These are phyloP conservation scores for Dimorphilus gyrociliatus DNA, from an alignment of 2,888 invertebrate genomes.

Conservation along the genomic window DNA sequence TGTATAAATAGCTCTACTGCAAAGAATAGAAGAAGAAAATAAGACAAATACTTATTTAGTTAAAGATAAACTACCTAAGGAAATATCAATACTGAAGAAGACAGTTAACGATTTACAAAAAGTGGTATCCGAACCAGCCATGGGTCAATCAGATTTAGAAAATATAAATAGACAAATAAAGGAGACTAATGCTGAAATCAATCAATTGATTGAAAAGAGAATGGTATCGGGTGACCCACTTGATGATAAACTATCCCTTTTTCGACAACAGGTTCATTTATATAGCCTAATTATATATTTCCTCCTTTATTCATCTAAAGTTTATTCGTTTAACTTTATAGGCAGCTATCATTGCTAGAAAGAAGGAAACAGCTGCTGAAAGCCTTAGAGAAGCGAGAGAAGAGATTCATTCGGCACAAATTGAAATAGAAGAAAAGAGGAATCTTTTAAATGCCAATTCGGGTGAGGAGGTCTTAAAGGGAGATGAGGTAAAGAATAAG, in stretches of 20 bases:
- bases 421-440: slow-evolving; percentile 45
- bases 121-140: slow-evolving; percentile 50
- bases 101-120: slow-evolving; percentile 53
- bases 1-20: slow-evolving; percentile 44
- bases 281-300: no score
- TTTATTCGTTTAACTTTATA: slow-evolving; percentile 8
- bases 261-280: slow-evolving; percentile 52
- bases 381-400: slow-evolving; percentile 51
- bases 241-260: slow-evolving; percentile 60
- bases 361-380: slow-evolving; percentile 58
- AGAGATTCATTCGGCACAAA: slow-evolving; percentile 47
- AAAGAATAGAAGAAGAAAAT: slow-evolving; percentile 57
- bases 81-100: slow-evolving; percentile 48
- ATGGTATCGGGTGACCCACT: slow-evolving; percentile 48
- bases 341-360: slow-evolving; percentile 58
- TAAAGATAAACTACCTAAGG: slow-evolving; percentile 61
- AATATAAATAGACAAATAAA: slow-evolving; percentile 35
- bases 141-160: slow-evolving; percentile 50
- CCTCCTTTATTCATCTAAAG: background rate
- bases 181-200: slow-evolving; percentile 46
- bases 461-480: slow-evolving; percentile 55
- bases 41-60: slow-evolving; percentile 57
- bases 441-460: slow-evolving; percentile 37
- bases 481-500: slow-evolving; percentile 46
- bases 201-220: slow-evolving; percentile 53